These are phyloP conservation scores for Kuschelorhynchus macadamiae DNA, from an alignment of 2,888 invertebrate species.

Conservation along the genomic window DNA sequence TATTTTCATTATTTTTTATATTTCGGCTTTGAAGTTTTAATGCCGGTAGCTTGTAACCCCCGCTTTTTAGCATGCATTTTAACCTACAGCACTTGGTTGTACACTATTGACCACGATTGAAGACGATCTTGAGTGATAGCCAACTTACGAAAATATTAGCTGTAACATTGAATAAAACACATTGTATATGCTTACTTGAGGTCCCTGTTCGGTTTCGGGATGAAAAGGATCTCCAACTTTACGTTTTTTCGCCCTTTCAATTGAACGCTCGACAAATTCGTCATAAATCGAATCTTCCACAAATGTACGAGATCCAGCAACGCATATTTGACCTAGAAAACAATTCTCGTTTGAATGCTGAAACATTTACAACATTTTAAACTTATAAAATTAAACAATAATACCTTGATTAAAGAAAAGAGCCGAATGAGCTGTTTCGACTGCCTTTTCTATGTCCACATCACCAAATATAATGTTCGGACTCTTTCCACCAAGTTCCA, in stretches of 20 bases:
- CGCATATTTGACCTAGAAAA: slow-evolving; percentile 78
- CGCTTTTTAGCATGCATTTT: too few species aligned
- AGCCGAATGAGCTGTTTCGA: slow-evolving; percentile 86
- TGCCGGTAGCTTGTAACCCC: too few species aligned
- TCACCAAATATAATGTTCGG: slow-evolving; percentile 92
- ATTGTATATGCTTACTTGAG: slow-evolving; percentile 40
- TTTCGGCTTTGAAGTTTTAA: too few species aligned
- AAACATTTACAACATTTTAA: too few species aligned
- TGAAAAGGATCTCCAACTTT: slow-evolving; percentile 75
- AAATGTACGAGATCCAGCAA: slow-evolving; percentile 92
- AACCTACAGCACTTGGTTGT: too few species aligned
- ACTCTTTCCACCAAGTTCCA: slow-evolving; percentile 95
- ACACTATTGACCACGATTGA: too few species aligned
- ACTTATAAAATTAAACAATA: too few species aligned
- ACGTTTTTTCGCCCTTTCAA: slow-evolving; percentile 82
- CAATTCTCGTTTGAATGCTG: too few species aligned
- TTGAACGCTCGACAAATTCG: slow-evolving; percentile 86
- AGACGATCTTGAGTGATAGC: too few species aligned
- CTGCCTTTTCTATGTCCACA: slow-evolving; percentile 84
- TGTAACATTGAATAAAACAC: too few species aligned
- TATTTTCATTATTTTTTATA: too few species aligned
- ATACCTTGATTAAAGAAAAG: slow-evolving; percentile 89
- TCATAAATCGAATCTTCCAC: slow-evolving; percentile 93
- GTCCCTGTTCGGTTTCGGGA: slow-evolving; percentile 50
- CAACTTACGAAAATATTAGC: too few species aligned